Conservation (phyloP, 1,140 invertebrate genomes). For the Dendrolimus kikuchii region DNA sequence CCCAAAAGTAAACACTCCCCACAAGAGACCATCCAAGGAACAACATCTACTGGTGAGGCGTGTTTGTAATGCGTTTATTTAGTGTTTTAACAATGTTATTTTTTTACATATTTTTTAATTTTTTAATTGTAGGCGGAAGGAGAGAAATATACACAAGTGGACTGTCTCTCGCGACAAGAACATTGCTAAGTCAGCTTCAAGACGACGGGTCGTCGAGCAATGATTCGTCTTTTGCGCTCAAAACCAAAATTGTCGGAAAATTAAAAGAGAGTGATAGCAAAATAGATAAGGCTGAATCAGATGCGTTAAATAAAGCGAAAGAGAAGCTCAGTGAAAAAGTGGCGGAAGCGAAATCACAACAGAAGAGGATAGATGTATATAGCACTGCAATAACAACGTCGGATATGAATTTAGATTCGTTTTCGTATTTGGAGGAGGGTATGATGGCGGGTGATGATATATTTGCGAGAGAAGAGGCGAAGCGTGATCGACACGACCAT, state of each 20-base stretch:
- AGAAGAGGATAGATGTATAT: slow-evolving; percentile 67
- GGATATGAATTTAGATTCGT: slow-evolving; percentile 70
- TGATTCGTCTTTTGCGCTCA: slow-evolving; percentile 64
- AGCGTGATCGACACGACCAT: slow-evolving; percentile 37
- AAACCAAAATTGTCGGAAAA: slow-evolving; percentile 37
- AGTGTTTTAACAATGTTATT: slow-evolving; percentile 1
- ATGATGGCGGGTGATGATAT: slow-evolving; percentile 65
- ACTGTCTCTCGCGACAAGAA: slow-evolving; percentile 53
- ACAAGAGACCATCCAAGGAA: slow-evolving; percentile 38
- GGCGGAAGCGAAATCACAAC: slow-evolving; percentile 49
- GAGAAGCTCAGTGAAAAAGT: slow-evolving; percentile 62
- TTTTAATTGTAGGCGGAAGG: slow-evolving; percentile 50
- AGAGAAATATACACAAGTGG: slow-evolving; percentile 54
- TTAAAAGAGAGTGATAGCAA: slow-evolving; percentile 31
- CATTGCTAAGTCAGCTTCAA: slow-evolving; percentile 64
- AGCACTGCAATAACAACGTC: slow-evolving; percentile 63
- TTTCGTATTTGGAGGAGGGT: slow-evolving; percentile 65
- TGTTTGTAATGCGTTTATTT: not conserved
- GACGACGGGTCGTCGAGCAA: slow-evolving; percentile 69
- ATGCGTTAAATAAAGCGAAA: slow-evolving; percentile 57
- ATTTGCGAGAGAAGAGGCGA: slow-evolving; percentile 30
- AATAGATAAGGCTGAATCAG: slow-evolving; percentile 46
- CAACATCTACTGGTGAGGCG: slow-evolving; percentile 48
- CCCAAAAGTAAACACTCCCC: slow-evolving; percentile 37
- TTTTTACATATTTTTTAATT: slow-evolving; percentile 3